A percentile compares a stretch with the other conserved stretches of the same genome.
phyloP scores from a whole-genome alignment of 1,140 invertebrate genomes.

The Cylas formicarius region DNA sequence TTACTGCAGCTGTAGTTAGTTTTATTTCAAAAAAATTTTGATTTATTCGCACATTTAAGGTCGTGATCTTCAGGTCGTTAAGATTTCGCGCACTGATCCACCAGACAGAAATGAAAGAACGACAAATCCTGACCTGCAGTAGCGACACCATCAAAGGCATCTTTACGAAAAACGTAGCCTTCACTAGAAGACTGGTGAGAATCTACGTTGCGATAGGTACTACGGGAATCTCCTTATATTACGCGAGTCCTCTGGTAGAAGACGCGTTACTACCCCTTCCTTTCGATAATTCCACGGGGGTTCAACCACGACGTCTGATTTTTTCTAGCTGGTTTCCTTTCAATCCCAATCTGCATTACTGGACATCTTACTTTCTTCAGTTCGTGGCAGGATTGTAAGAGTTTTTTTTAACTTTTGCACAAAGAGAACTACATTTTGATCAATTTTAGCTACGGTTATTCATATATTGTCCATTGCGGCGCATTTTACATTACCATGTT shows the following conservation, averaged over 20 bases:
- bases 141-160: constrained; percentile 15
- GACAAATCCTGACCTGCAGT: constrained; percentile 10
- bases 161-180: constrained; percentile 8
- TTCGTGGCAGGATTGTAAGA: constrained; percentile 17
- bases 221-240: constrained; percentile 16
- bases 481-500: constrained; percentile 17
- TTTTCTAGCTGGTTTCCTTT: constrained; percentile 20
- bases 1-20: no score
- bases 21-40: not conserved
- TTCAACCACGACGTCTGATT: constrained; percentile 14
- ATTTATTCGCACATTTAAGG: constrained; percentile 3
- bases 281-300: constrained; percentile 11
- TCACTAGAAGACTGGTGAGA: constrained; percentile 10
- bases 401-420: not conserved
- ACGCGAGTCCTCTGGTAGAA: constrained; percentile 14
- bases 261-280: constrained; percentile 9
- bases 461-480: constrained; percentile 21
- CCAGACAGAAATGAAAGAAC: constrained; percentile 7
- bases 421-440: constrained; percentile 6
- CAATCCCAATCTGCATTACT: constrained; percentile 19
- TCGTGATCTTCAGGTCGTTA: constrained; percentile 10
- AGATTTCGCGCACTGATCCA: constrained; percentile 11
- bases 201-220: constrained; percentile 17
- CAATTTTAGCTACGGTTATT: constrained; percentile 16
- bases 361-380: constrained; percentile 16